Conservation (phyloP, 1,140 invertebrate species). For the Nasonia giraulti region DNA sequence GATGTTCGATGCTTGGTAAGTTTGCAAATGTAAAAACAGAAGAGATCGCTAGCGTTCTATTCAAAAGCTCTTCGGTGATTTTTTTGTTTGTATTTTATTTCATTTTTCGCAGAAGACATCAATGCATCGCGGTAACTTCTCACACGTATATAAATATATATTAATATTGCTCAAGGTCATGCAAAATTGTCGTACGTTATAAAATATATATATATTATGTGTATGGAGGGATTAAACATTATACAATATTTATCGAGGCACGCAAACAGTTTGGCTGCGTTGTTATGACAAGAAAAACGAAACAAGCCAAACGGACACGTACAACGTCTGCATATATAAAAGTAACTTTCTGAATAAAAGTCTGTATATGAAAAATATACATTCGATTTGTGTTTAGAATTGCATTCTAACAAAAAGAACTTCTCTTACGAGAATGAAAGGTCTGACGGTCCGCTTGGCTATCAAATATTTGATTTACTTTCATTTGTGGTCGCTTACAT, state of each 20-base stretch:
- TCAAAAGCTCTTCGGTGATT: slow-evolving; percentile 32
- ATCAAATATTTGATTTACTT: slow-evolving; percentile 43
- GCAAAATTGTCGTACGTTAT: slow-evolving; percentile 65
- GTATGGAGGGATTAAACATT: slow-evolving; percentile 66
- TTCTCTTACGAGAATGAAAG: slow-evolving; percentile 3
- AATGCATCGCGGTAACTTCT: slow-evolving; percentile 50
- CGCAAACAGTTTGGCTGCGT: slow-evolving; percentile 50
- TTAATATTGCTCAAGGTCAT: slow-evolving; percentile 68
- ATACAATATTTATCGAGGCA: slow-evolving; percentile 58
- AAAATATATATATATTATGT: slow-evolving; percentile 60
- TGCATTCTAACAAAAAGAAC: slow-evolving; percentile 22
- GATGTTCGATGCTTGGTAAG: slow-evolving; percentile 15
- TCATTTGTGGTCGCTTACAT: slow-evolving; percentile 47
- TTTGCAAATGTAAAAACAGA: slow-evolving; percentile 44
- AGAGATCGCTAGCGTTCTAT: slow-evolving; percentile 51
- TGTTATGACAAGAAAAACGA: slow-evolving; percentile 42
- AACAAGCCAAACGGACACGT: slow-evolving; percentile 39
- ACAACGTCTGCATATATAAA: not conserved
- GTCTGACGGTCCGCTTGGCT: slow-evolving; percentile 21
- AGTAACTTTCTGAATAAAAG: slow-evolving; percentile 10
- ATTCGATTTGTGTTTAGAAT: slow-evolving; percentile 34
- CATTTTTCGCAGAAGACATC: slow-evolving; percentile 31
- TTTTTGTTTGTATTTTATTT: slow-evolving; percentile 12
- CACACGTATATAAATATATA: slow-evolving; percentile 64
- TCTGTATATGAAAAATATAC: slow-evolving; percentile 38